Percentiles rank a stretch among this genome's conserved stretches.
Conservation (phyloP, 2,113 vertebrate species). For the Tragelaphus scriptus region DNA sequence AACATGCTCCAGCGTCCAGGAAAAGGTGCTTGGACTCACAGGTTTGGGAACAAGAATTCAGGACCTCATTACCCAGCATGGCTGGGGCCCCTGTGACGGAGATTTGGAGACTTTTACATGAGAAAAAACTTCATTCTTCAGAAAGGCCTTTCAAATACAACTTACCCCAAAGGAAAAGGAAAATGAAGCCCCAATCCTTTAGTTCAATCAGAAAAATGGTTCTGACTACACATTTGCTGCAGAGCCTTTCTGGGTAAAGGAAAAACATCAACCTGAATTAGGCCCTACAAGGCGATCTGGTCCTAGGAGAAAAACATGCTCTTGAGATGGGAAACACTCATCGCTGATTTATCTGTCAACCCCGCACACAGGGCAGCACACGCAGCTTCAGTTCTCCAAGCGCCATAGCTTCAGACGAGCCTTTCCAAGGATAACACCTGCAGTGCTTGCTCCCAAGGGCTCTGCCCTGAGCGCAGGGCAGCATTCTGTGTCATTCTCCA, state of each 20-base stretch:
- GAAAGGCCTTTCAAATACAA: background rate
- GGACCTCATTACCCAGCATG: background rate
- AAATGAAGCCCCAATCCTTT: background rate
- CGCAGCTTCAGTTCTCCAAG: rapidly evolving
- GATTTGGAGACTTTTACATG: background rate
- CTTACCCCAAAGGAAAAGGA: background rate
- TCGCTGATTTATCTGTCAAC: background rate
- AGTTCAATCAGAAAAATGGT: background rate
- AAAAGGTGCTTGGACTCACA: rapidly evolving
- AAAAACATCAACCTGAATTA: slow-evolving; percentile 29
- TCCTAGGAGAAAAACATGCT: slow-evolving; percentile 34
- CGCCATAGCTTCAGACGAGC: rapidly evolving
- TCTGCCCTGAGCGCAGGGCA: rapidly evolving
- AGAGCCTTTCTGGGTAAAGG: background rate
- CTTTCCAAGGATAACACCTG: rapidly evolving
- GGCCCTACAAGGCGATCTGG: background rate
- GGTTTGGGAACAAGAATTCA: background rate
- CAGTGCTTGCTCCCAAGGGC: rapidly evolving
- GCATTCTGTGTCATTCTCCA: background rate
- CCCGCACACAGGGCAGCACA: rapidly evolving
- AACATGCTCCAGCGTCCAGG: background rate
- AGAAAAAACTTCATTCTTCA: background rate
- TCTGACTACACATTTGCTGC: background rate
- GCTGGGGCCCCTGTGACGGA: background rate
- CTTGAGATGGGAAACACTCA: background rate